Base-by-base conservation (phyloP, 2,113 vertebrate genomes). In the Pampusana beccarii region DNA sequence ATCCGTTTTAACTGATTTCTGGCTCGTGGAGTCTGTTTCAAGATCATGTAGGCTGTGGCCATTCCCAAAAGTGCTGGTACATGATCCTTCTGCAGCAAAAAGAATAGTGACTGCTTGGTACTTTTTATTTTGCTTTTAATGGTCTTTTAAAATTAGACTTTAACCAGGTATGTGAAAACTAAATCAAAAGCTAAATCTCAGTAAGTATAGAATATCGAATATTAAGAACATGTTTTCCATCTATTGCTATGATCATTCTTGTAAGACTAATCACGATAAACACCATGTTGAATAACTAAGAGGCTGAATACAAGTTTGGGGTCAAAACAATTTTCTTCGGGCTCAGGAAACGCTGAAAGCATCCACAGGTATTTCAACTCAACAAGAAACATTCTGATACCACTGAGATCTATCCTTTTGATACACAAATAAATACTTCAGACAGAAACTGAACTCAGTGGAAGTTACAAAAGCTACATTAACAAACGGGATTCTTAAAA, bases 41-140 rank as follows among this genome's bases (percentile, higher is more conserved):
- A 98, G 94, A 99, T 99, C 99, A 99, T 99, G 86, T 98, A 99
- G 23, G 99, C 99, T 3, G 99, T 99, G 57, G 99, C 99, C 99
- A 99, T 99, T 94, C 99, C 99, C 97, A 99, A 73, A 94, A 99
- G 98, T 6, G 99, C 99, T 71, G 99, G 99, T 54, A 99, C 97
- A 77, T 99, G 98, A 96, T 99, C 99, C 82, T 99, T 99, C 99
- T 99, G 97, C 60, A 97, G 80, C 26, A 92, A 92, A 94, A 94
- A 79, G 12, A 40, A 69, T 11, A 91, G 20, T 5, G 10, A 74
- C 6, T 80, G 9, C 12, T 53, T 57, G 5, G 6, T 14, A 9
- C 5, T 44, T 79, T 64, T 90, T 10, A 60, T 48, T 91, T 82
- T 51, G 2, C 53, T 77, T 87, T 80, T n/a, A 85, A 58, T 46